Conservation (phyloP, 2,888 invertebrate species). For the Drosophila mimica region DNA sequence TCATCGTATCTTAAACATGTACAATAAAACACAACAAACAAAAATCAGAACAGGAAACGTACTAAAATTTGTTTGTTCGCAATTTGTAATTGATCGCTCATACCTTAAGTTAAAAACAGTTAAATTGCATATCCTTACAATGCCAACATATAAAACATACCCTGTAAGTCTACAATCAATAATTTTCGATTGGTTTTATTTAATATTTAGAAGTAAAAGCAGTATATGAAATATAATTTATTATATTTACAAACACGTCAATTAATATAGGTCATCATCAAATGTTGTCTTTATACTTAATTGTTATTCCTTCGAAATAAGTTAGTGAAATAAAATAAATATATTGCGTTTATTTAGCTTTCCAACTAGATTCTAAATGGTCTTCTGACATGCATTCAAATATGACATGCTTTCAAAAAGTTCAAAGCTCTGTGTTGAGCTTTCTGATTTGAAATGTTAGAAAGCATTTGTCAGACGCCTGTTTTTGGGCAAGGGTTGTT, state of each 20-base stretch:
- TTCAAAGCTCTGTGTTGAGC: slow-evolving; percentile 69
- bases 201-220: background rate
- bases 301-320: background rate
- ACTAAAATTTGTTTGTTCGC: background rate
- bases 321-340: background rate
- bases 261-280: background rate
- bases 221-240: background rate
- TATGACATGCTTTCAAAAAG: slow-evolving; percentile 31
- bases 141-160: background rate
- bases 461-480: slow-evolving; percentile 53
- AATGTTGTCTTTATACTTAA: background rate
- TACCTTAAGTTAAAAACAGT: background rate
- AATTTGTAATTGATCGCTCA: background rate
- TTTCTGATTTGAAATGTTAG: slow-evolving; percentile 77
- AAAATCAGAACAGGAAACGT: background rate
- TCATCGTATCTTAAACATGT: background rate
- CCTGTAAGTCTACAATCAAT: background rate
- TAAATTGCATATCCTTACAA: background rate
- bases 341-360: background rate
- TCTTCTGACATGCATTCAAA: slow-evolving; percentile 25
- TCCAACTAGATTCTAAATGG: slow-evolving; percentile 34
- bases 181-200: background rate
- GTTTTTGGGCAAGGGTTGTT: slow-evolving; percentile 36
- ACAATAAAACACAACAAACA: background rate
- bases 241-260: background rate